Conservation (phyloP, 2,113 vertebrate species). For the Proteles cristata region DNA sequence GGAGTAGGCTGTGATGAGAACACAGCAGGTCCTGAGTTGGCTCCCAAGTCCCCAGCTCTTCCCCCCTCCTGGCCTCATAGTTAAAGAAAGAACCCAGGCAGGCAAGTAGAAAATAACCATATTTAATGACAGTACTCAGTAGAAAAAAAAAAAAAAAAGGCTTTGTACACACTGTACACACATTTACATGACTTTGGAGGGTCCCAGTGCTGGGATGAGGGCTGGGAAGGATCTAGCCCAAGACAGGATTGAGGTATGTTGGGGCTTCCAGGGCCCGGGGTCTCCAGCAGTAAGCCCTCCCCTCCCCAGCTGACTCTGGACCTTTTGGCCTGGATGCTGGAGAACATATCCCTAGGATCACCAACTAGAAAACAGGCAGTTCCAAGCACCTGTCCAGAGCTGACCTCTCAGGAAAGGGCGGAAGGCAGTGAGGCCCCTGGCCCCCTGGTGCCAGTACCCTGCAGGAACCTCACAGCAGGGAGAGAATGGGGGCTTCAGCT, state of each 20-base stretch:
- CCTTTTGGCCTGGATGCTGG: not conserved
- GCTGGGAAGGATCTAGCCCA: not conserved
- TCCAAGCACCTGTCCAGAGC: conserved; percentile 10
- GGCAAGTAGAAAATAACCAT: conserved; percentile 64
- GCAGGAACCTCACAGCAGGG: not conserved
- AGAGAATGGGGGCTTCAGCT: not conserved
- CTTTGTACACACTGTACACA: conserved; percentile 70
- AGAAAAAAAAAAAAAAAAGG: conserved; percentile 18
- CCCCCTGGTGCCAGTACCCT: not conserved
- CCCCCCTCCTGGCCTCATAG: not conserved
- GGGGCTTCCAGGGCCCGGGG: conserved; percentile 29
- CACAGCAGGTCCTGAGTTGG: not conserved
- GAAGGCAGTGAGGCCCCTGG: not conserved
- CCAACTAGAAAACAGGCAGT: not conserved
- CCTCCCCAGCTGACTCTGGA: not conserved
- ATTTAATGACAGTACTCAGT: conserved; percentile 75
- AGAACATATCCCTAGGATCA: not conserved
- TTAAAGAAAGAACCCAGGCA: conserved; percentile 42
- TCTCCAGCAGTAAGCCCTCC: not conserved
- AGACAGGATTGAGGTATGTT: conserved; percentile 75
- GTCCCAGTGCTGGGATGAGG: conserved; percentile 38
- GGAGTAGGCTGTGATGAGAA: not conserved
- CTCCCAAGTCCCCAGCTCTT: not conserved
- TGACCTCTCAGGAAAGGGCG: not conserved
- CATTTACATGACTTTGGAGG: conserved; percentile 73